Percentiles rank a stretch among this genome's conserved stretches.
Conservation (phyloP, 2,888 invertebrate genomes). For the Oligia latruncula region DNA sequence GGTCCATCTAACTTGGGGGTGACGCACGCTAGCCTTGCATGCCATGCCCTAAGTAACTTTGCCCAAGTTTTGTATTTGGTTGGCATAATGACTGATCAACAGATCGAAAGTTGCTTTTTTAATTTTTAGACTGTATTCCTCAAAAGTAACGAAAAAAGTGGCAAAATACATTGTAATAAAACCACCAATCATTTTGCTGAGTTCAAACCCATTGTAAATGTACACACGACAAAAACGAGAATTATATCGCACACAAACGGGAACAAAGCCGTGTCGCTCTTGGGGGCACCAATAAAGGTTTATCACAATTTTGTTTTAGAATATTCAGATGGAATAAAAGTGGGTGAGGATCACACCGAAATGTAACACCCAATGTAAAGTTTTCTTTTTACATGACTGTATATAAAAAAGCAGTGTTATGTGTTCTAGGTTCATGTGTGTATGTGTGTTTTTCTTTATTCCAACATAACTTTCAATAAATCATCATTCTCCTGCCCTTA, state of each 20-base stretch:
- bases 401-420: background rate
- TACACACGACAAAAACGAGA: conserved; percentile 66
- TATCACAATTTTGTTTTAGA: conserved; percentile 82
- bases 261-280: conserved; percentile 71
- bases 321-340: conserved; percentile 78
- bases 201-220: conserved; percentile 10
- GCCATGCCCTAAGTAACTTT: background rate
- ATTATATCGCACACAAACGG: conserved; percentile 71
- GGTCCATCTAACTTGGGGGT: background rate
- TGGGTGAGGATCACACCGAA: conserved; percentile 69
- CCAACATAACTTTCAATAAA: background rate
- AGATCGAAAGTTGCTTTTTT: too few species aligned
- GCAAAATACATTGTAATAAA: conserved; percentile 35
- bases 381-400: background rate
- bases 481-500: too few species aligned
- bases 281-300: conserved; percentile 81
- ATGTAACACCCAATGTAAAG: conserved; percentile 23
- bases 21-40: background rate
- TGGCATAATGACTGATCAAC: too few species aligned
- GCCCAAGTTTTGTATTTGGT: background rate
- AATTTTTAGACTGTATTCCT: too few species aligned
- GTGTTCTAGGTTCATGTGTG: background rate
- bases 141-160: background rate
- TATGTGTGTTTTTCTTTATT: background rate
- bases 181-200: conserved; percentile 58